Conservation (phyloP, 2,113 vertebrate species). For the Ploceus nigricollis region DNA sequence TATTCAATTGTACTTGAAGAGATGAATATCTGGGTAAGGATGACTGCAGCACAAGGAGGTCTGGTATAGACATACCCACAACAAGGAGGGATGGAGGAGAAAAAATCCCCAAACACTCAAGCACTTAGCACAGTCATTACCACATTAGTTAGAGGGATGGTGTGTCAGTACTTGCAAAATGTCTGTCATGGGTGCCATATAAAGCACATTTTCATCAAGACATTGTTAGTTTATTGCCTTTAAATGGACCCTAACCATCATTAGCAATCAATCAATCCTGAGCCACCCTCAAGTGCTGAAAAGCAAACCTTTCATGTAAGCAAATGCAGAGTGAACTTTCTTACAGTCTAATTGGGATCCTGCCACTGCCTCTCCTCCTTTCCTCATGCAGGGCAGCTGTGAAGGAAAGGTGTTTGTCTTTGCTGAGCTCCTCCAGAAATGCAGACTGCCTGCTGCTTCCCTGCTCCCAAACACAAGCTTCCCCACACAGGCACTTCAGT, state of each 20-base stretch:
- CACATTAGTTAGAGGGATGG: not conserved
- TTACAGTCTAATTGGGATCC: not conserved
- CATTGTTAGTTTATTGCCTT: not conserved
- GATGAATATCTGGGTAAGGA: not conserved
- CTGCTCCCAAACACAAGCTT: not conserved
- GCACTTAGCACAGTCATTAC: not conserved
- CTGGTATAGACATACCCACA: not conserved
- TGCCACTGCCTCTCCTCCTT: not conserved
- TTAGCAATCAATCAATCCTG: not conserved
- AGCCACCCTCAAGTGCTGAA: not conserved
- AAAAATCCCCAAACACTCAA: not conserved
- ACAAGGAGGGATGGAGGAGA: not conserved
- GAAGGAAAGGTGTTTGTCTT: not conserved
- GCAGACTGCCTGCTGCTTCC: not conserved
- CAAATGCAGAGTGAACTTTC: not conserved
- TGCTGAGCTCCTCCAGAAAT: not conserved
- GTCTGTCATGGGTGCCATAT: not conserved
- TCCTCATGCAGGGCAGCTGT: not conserved
- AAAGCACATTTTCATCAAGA: not conserved
- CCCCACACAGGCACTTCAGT: accelerated
- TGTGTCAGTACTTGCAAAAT: not conserved
- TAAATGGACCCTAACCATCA: not conserved
- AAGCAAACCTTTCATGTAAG: not conserved
- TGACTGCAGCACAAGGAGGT: not conserved
- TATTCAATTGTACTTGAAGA: not conserved